Percentiles rank a stretch among this genome's conserved stretches.
These are phyloP conservation scores for Sigmodon hispidus DNA, from an alignment of 2,113 vertebrate species.

Conservation along the genomic window DNA sequence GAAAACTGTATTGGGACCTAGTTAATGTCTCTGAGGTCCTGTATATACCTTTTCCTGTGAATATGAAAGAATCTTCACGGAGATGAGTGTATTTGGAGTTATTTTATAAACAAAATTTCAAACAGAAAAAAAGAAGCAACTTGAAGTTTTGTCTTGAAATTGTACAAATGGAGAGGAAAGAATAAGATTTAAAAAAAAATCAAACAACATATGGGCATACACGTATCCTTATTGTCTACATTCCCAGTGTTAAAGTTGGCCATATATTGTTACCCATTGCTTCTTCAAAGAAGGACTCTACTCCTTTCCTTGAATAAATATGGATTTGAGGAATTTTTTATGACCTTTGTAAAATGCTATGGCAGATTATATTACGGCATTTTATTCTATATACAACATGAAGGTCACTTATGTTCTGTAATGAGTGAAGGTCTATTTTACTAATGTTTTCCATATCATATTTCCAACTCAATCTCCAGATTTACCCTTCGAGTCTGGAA, in stretches of 20 bases:
- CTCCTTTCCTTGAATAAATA: constrained; percentile 60
- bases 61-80: background rate
- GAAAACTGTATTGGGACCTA: constrained; percentile 43
- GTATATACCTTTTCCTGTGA: constrained; percentile 10
- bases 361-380: constrained; percentile 66
- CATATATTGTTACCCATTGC: constrained; percentile 50
- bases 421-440: constrained; percentile 55
- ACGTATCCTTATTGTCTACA: background rate
- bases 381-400: constrained; percentile 62
- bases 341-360: constrained; percentile 55
- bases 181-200: constrained; percentile 47
- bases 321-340: constrained; percentile 65
- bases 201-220: background rate
- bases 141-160: constrained; percentile 63
- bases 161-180: constrained; percentile 57
- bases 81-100: constrained; percentile 56
- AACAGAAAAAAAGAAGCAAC: constrained; percentile 68
- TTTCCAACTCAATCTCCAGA: constrained; percentile 61
- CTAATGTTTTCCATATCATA: constrained; percentile 77
- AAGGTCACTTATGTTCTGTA: constrained; percentile 66
- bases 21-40: background rate
- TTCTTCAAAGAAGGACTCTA: constrained; percentile 1
- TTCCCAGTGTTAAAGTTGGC: constrained; percentile 26
- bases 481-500: constrained; percentile 74
- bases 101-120: constrained; percentile 72